A percentile compares a stretch with the other conserved stretches of the same genome.
Evolutionary conservation across 2,797 vertebrate species (phyloP).

Genomic region (Myoxocephalus aenaeus): DNA sequence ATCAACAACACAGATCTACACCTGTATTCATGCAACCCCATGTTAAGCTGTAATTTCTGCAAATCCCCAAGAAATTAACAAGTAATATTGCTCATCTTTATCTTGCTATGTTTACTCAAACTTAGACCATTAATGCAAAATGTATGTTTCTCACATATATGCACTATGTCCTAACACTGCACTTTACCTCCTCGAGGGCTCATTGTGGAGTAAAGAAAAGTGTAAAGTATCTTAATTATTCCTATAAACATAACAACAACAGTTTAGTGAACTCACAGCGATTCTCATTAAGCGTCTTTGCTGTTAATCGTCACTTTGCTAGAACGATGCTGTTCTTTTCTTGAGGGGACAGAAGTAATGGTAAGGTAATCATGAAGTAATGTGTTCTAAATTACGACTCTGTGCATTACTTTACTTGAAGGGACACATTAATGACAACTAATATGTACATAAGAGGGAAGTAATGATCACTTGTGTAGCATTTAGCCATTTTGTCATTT

Average conservation of each 20-base stretch:
- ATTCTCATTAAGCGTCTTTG: conserved; percentile 16
- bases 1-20: conserved; percentile 21
- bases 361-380: conserved; percentile 1
- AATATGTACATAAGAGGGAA: conserved; percentile 7
- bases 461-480: conserved; percentile 7
- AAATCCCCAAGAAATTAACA: conserved; percentile 11
- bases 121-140: not conserved
- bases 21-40: conserved; percentile 2
- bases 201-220: not conserved
- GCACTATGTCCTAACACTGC: not conserved
- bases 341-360: conserved; percentile 5
- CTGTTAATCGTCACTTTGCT: not conserved
- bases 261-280: not conserved
- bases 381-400: conserved; percentile 11
- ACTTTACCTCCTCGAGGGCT: not conserved
- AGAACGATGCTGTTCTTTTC: not conserved
- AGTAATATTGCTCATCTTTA: not conserved
- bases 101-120: not conserved
- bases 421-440: conserved; percentile 13
- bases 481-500: conserved; percentile 14
- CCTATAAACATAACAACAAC: conserved; percentile 2
- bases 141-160: not conserved
- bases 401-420: conserved; percentile 3
- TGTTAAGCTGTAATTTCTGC: conserved; percentile 1
- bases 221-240: not conserved